These are phyloP conservation scores for Ephestia elutella DNA, from an alignment of 1,140 invertebrate genomes.

Conservation along the genomic window DNA sequence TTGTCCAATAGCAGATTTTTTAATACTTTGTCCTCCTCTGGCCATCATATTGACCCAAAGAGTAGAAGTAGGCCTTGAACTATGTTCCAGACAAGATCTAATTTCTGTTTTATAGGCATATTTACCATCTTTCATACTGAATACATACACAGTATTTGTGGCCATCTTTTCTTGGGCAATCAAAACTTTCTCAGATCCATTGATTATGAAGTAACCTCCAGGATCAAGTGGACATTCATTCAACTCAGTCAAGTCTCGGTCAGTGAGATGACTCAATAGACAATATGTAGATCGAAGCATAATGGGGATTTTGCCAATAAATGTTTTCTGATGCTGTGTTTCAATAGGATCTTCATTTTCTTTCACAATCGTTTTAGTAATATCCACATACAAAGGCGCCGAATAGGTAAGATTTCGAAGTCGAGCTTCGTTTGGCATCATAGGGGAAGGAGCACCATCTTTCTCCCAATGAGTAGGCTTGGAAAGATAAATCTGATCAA, in stretches of 20 bases:
- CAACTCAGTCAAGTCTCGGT: constrained; percentile 98
- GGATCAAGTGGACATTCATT: constrained; percentile 99
- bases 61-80: constrained; percentile 94
- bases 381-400: constrained; percentile 98
- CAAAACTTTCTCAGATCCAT: constrained; percentile 96
- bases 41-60: constrained; percentile 99
- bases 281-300: constrained; percentile 99
- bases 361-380: constrained; percentile 95
- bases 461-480: constrained; percentile 99
- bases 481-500: constrained; percentile 99
- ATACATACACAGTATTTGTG: constrained; percentile 99
- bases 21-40: constrained; percentile 93
- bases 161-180: constrained; percentile 99
- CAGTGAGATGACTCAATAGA: constrained; percentile 91
- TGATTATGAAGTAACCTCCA: constrained; percentile 97
- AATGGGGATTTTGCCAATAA: constrained; percentile 99
- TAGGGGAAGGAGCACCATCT: constrained; percentile 97
- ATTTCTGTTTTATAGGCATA: constrained; percentile 99
- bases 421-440: constrained; percentile 99
- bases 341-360: constrained; percentile 94
- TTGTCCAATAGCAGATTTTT: constrained; percentile 98
- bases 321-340: constrained; percentile 97
- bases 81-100: constrained; percentile 95
- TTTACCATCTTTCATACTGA: constrained; percentile 98
- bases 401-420: constrained; percentile 93